Conservation (phyloP, 2,113 vertebrate genomes). For the Hippoglossus stenolepis region DNA sequence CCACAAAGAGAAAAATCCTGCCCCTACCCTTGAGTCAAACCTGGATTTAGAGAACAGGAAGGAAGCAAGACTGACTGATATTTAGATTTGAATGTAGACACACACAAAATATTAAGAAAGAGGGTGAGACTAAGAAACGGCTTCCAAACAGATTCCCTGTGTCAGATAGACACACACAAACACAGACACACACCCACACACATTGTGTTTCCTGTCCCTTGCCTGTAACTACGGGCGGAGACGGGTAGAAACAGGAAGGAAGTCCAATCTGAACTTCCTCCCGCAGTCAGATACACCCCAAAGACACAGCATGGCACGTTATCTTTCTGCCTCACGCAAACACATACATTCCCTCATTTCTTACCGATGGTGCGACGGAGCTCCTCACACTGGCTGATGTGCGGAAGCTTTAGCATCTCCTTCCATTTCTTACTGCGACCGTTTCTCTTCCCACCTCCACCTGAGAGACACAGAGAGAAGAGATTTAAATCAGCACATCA, state of each 20-base stretch:
- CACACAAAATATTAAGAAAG: constrained; percentile 4
- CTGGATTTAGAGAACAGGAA: constrained; percentile 34
- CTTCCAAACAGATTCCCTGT: constrained; percentile 38
- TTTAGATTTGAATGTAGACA: constrained; percentile 27
- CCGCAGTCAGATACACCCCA: constrained; percentile 67
- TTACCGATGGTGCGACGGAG: constrained; percentile 87
- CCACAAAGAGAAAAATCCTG: constrained; percentile 27
- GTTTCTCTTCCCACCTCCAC: constrained; percentile 86
- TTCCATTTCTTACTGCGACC: constrained; percentile 95
- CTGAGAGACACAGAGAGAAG: constrained; percentile 70
- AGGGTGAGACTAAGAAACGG: neutral
- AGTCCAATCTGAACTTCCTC: constrained; percentile 80
- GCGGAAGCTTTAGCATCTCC: constrained; percentile 92
- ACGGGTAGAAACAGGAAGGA: constrained; percentile 80
- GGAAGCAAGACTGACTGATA: constrained; percentile 20
- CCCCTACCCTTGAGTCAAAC: constrained; percentile 31
- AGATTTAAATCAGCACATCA: constrained; percentile 16
- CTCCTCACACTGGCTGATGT: constrained; percentile 88
- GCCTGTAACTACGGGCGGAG: constrained; percentile 74
- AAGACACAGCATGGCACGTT: constrained; percentile 60
- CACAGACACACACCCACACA: constrained; percentile 17
- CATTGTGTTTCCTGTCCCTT: constrained; percentile 71
- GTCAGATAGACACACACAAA: neutral
- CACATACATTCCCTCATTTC: constrained; percentile 49
- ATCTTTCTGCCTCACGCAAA: constrained; percentile 32